Percentiles rank a stretch among this genome's conserved stretches.
phyloP scores from a whole-genome alignment of 2,888 invertebrate genomes.

The Cosmorhoe ocellata region DNA sequence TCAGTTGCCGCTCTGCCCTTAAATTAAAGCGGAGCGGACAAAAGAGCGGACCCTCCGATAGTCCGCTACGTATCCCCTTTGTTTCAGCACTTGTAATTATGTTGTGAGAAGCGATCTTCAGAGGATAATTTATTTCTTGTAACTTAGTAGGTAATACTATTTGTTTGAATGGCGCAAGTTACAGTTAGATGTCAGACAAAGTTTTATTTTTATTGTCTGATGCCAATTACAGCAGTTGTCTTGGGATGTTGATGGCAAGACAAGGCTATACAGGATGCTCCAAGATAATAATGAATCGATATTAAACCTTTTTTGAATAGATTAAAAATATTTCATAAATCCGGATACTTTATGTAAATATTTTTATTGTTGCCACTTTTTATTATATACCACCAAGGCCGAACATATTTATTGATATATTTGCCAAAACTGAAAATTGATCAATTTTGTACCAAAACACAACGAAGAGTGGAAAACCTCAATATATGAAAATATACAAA shows the following conservation, averaged over 20 bases:
- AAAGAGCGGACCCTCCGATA: not conserved
- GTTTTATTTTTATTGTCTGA: slow-evolving; percentile 8
- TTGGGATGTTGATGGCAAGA: not conserved
- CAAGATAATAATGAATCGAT: no score
- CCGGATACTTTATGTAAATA: no score
- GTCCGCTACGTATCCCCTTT: slow-evolving; percentile 6
- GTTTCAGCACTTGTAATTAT: slow-evolving; percentile 20
- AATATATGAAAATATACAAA: not conserved
- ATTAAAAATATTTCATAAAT: no score
- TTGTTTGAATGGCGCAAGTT: slow-evolving; percentile 26
- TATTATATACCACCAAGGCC: no score
- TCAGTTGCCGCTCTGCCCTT: not conserved
- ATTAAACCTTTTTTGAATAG: no score
- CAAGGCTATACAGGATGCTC: not conserved
- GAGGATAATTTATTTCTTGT: slow-evolving; percentile 21
- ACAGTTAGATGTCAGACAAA: slow-evolving; percentile 11
- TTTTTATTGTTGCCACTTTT: no score
- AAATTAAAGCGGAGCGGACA: not conserved
- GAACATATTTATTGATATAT: no score
- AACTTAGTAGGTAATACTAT: slow-evolving; percentile 19
- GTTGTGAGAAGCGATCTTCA: slow-evolving; percentile 28
- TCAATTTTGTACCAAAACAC: no score
- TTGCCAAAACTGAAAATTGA: no score
- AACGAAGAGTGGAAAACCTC: no score
- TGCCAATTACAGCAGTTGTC: not conserved